Percentiles rank a stretch among this genome's conserved stretches.
Evolutionary conservation across 2,888 invertebrate species (phyloP).

Genomic region (Byasa hedistus): DNA sequence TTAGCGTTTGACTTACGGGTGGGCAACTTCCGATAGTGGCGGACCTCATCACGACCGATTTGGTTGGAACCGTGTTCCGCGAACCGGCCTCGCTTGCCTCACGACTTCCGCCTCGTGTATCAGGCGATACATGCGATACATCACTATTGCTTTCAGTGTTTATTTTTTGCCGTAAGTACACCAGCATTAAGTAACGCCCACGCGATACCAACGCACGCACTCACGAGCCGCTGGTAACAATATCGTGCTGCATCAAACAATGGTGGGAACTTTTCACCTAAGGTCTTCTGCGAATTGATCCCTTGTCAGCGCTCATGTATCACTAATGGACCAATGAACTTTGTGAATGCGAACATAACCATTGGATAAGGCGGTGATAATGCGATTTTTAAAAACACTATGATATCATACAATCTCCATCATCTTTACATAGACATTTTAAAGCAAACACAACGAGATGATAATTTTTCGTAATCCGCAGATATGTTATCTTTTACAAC

Average conservation of each 20-base stretch:
- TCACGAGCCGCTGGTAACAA: slow-evolving; percentile 41
- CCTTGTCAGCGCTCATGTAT: slow-evolving; percentile 39
- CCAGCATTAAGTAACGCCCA: slow-evolving; percentile 56
- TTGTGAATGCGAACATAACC: background rate
- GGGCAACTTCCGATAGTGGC: slow-evolving; percentile 31
- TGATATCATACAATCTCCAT: slow-evolving; percentile 1
- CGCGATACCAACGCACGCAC: slow-evolving; percentile 54
- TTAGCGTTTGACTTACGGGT: slow-evolving; percentile 17
- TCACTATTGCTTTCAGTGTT: slow-evolving; percentile 69
- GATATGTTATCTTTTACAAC: slow-evolving; percentile 25
- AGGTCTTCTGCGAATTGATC: slow-evolving; percentile 52
- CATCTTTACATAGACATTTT: slow-evolving; percentile 13
- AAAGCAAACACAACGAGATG: slow-evolving; percentile 19
- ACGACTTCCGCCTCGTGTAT: slow-evolving; percentile 51
- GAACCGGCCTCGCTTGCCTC: slow-evolving; percentile 42
- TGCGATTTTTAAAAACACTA: background rate
- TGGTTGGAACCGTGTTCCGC: slow-evolving; percentile 45
- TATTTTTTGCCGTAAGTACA: slow-evolving; percentile 39
- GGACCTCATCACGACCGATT: slow-evolving; percentile 31
- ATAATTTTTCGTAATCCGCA: slow-evolving; percentile 32
- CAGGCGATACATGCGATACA: slow-evolving; percentile 47
- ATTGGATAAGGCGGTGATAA: background rate
- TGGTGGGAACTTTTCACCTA: slow-evolving; percentile 63
- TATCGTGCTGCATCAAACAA: slow-evolving; percentile 45
- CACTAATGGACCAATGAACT: slow-evolving; percentile 47